Percentiles rank a stretch among this genome's conserved stretches.
These are phyloP conservation scores for Tonatia bakeri DNA, from an alignment of 2,113 vertebrate genomes.

Conservation along the genomic window DNA sequence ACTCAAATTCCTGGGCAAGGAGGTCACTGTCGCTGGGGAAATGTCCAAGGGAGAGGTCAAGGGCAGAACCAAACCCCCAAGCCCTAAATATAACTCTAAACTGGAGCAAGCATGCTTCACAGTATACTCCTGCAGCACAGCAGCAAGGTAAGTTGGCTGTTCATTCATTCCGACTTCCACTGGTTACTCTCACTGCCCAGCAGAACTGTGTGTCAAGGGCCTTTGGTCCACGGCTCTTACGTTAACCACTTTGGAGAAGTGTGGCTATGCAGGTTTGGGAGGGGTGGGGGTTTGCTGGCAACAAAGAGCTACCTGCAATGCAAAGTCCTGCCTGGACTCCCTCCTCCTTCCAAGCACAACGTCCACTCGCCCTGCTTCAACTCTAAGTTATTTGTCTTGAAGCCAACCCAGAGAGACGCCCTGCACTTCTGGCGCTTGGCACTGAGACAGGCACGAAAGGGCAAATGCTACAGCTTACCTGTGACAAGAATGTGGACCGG, in stretches of 20 bases:
- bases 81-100: neutral
- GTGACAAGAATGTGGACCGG: neutral
- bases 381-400: neutral
- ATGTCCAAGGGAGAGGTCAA: neutral
- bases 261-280: too few species aligned
- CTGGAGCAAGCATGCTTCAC: neutral
- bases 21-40: neutral
- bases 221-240: conserved; percentile 34
- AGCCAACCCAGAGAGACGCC: neutral
- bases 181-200: conserved; percentile 77
- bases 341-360: neutral
- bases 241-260: neutral
- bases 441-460: neutral
- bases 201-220: conserved; percentile 63
- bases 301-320: too few species aligned
- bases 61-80: neutral
- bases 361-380: rapidly evolving
- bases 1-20: neutral
- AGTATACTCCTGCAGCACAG: neutral
- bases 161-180: conserved; percentile 74
- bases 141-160: neutral
- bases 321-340: neutral
- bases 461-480: too few species aligned
- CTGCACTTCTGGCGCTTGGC: neutral
- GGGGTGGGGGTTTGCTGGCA: neutral